These are phyloP conservation scores for Triplophysa tibetana DNA, from an alignment of 2,113 vertebrate species.

Conservation along the genomic window DNA sequence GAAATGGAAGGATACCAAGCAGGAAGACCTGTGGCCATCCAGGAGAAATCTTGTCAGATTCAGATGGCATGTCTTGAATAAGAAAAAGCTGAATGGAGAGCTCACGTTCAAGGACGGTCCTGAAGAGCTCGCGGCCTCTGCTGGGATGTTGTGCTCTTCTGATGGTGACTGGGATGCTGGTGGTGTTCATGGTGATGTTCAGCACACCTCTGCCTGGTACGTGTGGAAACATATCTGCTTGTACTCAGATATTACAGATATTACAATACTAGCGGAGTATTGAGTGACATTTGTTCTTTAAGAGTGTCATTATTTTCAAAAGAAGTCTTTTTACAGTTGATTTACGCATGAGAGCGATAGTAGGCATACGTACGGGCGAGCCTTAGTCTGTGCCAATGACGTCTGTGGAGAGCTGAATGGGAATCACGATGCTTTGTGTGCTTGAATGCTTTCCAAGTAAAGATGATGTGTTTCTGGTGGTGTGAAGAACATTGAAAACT, in stretches of 20 bases:
- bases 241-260: no score
- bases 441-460: neutral
- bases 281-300: neutral
- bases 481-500: neutral
- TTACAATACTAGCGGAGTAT: no score
- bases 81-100: slow-evolving; percentile 54
- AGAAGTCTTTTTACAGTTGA: neutral
- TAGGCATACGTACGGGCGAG: slow-evolving; percentile 18
- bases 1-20: slow-evolving; percentile 21
- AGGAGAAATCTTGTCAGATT: slow-evolving; percentile 42
- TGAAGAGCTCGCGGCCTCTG: slow-evolving; percentile 34
- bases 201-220: slow-evolving; percentile 67
- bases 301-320: neutral
- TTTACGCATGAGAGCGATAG: neutral
- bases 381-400: slow-evolving; percentile 35
- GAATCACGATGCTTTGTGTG: slow-evolving; percentile 8
- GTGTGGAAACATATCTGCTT: neutral
- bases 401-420: neutral
- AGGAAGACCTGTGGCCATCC: slow-evolving; percentile 38
- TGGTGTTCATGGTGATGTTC: slow-evolving; percentile 59
- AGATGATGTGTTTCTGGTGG: neutral
- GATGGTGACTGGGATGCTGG: slow-evolving; percentile 51
- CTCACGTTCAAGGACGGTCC: slow-evolving; percentile 56
- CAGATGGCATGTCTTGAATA: slow-evolving; percentile 42
- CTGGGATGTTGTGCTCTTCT: slow-evolving; percentile 50